Base-by-base conservation (phyloP, 2,113 vertebrate species). In the Nothobranchius furzeri region DNA sequence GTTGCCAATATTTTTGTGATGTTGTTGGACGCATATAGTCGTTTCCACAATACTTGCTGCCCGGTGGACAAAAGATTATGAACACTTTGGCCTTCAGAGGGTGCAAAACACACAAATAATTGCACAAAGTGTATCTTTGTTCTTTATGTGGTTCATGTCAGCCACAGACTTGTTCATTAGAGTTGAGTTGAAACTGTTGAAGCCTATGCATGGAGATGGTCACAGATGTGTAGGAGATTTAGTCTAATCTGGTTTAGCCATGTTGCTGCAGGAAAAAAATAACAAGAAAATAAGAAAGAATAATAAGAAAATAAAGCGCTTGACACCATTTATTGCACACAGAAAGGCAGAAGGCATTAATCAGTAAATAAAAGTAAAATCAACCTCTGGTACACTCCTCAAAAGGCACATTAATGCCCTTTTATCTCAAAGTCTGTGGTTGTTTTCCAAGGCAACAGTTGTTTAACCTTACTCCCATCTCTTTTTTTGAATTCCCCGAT, bases 281-380 rank as follows among this genome's bases (percentile, higher is more conserved):
- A 57, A 15, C 8, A 54, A 69, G 17, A 46, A 30, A 76, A 50
- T 20, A 73, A 85, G 20, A 64, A 4, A 54, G 3, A 55, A 71
- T 42, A 57, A 15, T 7, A 54, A 69, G 17, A 46, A 30, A 76
- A 50, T 20, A 73, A 85, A 82, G 64, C 78, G 79, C 57, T 73
- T 71, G 61, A 82, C 68, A 79, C 82, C 74, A 81, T 89, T 89
- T 88, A 87, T 89, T 86, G 85, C 78, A 90, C 81, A 78, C 56
- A 25, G 67, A 85, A 87, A 89, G 85, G 83, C 88, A 87, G 60
- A 75, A 72, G 63, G 20, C 76, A 61, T 75, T 58, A 79, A 71
- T 77, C 68, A 73, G 61, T 62, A 62, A 74, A 70, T 62, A 63
- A 36, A 37, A 36, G 65, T 73, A 65, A 81, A 78, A 79, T 70